phyloP scores from a whole-genome alignment of 2,797 vertebrate genomes.

The Notamacropus eugenii region DNA sequence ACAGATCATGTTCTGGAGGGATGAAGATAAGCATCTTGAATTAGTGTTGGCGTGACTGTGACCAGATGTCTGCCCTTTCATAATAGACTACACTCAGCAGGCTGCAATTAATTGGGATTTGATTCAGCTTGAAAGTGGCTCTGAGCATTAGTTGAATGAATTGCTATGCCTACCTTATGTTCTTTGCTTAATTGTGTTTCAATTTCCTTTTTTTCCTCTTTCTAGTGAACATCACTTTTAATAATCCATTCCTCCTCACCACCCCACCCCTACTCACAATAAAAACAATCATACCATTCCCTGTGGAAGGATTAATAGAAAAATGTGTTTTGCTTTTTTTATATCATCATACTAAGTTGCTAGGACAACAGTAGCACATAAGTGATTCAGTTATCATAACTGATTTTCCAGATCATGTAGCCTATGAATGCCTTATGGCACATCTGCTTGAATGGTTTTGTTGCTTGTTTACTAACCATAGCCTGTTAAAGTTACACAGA shows the following conservation, averaged over 20 bases:
- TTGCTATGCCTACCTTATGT: background rate
- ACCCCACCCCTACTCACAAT: background rate
- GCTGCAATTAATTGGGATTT: conserved; percentile 9
- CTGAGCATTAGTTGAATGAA: background rate
- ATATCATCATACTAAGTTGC: conserved; percentile 18
- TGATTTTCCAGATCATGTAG: conserved; percentile 52
- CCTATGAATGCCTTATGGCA: conserved; percentile 42
- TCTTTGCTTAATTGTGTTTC: background rate
- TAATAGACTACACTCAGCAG: background rate
- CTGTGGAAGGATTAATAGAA: background rate
- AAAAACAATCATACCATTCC: background rate
- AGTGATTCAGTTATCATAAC: background rate
- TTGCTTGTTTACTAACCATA: conserved; percentile 53
- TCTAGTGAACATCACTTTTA: background rate
- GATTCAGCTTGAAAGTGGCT: background rate
- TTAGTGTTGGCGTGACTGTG: background rate
- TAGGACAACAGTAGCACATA: conserved; percentile 30
- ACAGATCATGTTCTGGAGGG: background rate
- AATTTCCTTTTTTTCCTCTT: background rate
- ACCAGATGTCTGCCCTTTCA: background rate
- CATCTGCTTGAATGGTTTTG: conserved; percentile 38
- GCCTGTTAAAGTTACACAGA: conserved; percentile 65
- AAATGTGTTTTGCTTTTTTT: conserved; percentile 35
- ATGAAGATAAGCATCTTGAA: conserved; percentile 2
- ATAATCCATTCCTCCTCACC: background rate